Percentiles rank a stretch among this genome's conserved stretches.
Conservation (phyloP, 1,140 invertebrate genomes). For the Fopius arisanus region DNA sequence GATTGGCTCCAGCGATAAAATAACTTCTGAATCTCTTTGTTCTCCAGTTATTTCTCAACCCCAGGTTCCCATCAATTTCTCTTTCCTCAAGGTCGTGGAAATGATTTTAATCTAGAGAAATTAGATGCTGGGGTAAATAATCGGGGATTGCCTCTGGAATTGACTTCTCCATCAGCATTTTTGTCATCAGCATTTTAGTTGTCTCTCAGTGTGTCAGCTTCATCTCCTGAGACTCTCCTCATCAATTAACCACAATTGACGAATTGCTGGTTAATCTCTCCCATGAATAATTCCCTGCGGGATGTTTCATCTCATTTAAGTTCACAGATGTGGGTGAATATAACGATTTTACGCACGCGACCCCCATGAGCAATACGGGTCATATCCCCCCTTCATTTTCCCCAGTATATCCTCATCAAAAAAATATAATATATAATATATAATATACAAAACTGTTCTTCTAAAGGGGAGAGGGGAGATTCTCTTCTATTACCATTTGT, state of each 20-base stretch:
- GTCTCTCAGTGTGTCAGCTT: not conserved
- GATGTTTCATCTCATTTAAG: not conserved
- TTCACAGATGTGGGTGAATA: not conserved
- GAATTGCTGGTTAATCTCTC: slow-evolving; percentile 45
- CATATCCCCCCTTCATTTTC: too few species aligned
- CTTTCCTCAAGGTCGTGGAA: not conserved
- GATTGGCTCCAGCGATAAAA: slow-evolving; percentile 35
- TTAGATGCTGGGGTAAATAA: not conserved
- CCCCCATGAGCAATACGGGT: not conserved
- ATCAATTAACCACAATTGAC: slow-evolving; percentile 59
- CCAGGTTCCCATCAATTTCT: too few species aligned
- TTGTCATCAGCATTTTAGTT: not conserved
- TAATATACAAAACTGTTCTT: not conserved
- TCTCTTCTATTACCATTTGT: too few species aligned
- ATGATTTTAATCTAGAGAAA: not conserved
- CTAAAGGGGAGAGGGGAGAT: not conserved
- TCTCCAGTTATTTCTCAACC: not conserved
- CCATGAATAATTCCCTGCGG: not conserved
- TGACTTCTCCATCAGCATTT: too few species aligned
- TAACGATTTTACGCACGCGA: not conserved
- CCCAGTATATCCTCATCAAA: too few species aligned
- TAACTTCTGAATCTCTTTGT: slow-evolving; percentile 29
- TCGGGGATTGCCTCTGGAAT: not conserved
- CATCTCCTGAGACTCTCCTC: slow-evolving; percentile 21
- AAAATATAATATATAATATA: too few species aligned